Conservation (phyloP, 2,888 invertebrate species). For the Scaptomyza parva region DNA sequence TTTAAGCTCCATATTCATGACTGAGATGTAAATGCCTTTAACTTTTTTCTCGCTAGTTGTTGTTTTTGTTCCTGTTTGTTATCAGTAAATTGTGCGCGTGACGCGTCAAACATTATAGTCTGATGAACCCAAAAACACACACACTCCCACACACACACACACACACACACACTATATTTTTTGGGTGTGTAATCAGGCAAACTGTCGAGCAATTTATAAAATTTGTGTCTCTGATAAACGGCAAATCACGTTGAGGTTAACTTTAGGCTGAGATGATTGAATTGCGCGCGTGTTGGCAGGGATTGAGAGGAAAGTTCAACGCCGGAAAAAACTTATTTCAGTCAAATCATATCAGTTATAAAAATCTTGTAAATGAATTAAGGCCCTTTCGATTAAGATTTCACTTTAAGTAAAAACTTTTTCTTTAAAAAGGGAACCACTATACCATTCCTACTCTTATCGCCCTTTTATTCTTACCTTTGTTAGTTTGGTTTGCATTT, state of each 20-base stretch:
- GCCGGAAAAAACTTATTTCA: constrained; percentile 18
- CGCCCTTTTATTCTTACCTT: not conserved
- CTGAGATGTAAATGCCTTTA: constrained; percentile 33
- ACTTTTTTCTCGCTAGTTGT: constrained; percentile 16
- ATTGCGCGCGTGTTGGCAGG: constrained; percentile 3
- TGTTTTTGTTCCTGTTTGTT: constrained; percentile 37
- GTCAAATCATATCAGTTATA: constrained; percentile 14
- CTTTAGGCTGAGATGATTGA: constrained; percentile 32
- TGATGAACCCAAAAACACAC: constrained; percentile 24
- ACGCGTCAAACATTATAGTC: constrained; percentile 41
- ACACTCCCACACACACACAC: not conserved
- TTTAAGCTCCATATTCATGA: constrained; percentile 8
- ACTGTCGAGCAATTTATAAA: constrained; percentile 56
- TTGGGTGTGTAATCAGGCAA: constrained; percentile 40
- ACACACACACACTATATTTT: constrained; percentile 5
- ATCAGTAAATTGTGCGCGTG: constrained; percentile 51
- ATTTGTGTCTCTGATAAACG: constrained; percentile 49
- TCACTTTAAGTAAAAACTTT: too few relatives aligned
- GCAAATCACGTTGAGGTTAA: constrained; percentile 1
- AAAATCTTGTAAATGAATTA: constrained; percentile 13
- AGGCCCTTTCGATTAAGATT: too few relatives aligned
- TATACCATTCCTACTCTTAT: too few relatives aligned
- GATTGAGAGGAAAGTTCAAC: not conserved
- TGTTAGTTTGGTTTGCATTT: constrained; percentile 9
- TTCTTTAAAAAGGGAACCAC: too few relatives aligned